phyloP scores from a whole-genome alignment of 2,888 invertebrate species.

The Drosophila macrospina region DNA sequence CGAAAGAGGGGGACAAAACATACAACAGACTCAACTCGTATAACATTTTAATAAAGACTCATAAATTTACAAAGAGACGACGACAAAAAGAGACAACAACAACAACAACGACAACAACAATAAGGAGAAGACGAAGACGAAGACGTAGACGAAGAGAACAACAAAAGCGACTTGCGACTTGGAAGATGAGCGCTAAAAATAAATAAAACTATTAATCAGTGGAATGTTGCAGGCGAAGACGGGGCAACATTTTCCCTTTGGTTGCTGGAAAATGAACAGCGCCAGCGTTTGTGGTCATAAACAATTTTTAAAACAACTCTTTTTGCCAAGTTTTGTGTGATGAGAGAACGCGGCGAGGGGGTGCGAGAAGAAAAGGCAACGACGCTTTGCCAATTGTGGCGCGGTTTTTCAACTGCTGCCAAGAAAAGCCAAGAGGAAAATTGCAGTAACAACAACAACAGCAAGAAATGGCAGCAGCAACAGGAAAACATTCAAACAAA shows the following conservation, averaged over 20 bases:
- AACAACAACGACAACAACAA: neutral
- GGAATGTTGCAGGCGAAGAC: slow-evolving; percentile 61
- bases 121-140: slow-evolving; percentile 10
- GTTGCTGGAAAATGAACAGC: slow-evolving; percentile 72
- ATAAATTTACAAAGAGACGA: slow-evolving; percentile 65
- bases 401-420: slow-evolving; percentile 79
- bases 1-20: slow-evolving; percentile 15
- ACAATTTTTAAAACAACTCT: slow-evolving; percentile 80
- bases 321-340: slow-evolving; percentile 73
- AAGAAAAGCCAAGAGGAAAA: slow-evolving; percentile 73
- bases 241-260: slow-evolving; percentile 59
- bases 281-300: slow-evolving; percentile 70
- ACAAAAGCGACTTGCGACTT: slow-evolving; percentile 70
- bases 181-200: slow-evolving; percentile 82
- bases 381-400: slow-evolving; percentile 77
- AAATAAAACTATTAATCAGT: slow-evolving; percentile 82
- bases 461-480: slow-evolving; percentile 57
- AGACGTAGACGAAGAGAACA: slow-evolving; percentile 24
- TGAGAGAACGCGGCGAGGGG: slow-evolving; percentile 2
- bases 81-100: slow-evolving; percentile 43
- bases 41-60: slow-evolving; percentile 81
- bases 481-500: slow-evolving; percentile 61
- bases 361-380: slow-evolving; percentile 41
- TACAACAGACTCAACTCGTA: slow-evolving; percentile 55
- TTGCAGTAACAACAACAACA: slow-evolving; percentile 47